A percentile compares a stretch with the other conserved stretches of the same genome.
These are phyloP conservation scores for Ornithoptera priamus DNA, from an alignment of 2,888 invertebrate genomes.

Conservation along the genomic window DNA sequence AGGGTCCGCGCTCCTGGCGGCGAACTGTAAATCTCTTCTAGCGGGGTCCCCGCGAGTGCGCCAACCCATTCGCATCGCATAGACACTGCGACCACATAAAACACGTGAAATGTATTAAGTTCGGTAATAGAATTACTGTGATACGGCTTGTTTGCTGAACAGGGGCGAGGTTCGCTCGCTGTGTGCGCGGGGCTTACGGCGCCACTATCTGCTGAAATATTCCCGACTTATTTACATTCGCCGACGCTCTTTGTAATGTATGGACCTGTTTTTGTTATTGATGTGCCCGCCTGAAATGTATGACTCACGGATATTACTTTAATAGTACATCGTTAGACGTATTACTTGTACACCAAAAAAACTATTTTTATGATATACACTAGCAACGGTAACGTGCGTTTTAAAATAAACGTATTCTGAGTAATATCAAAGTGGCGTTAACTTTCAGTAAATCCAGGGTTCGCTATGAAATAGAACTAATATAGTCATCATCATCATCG, in stretches of 20 bases:
- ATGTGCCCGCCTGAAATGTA: neutral
- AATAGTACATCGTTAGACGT: too few relatives aligned
- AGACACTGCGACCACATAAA: conserved; percentile 21
- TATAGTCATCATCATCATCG: too few relatives aligned
- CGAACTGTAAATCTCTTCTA: conserved; percentile 14
- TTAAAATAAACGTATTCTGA: too few relatives aligned
- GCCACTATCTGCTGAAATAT: conserved; percentile 23
- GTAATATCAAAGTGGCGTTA: too few relatives aligned
- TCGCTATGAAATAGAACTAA: too few relatives aligned
- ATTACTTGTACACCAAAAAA: too few relatives aligned
- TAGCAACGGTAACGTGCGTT: too few relatives aligned
- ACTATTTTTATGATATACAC: too few relatives aligned
- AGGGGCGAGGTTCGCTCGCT: neutral
- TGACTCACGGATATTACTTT: too few relatives aligned
- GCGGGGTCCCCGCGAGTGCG: neutral
- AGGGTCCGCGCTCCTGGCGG: too few relatives aligned
- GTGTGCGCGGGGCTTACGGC: conserved; percentile 6
- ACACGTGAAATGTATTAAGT: conserved; percentile 28
- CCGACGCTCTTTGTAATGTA: conserved; percentile 4
- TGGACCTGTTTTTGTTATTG: conserved; percentile 9
- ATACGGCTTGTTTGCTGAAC: conserved; percentile 23
- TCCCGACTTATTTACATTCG: conserved; percentile 11
- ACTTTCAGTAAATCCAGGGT: too few relatives aligned
- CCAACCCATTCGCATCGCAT: conserved; percentile 6
- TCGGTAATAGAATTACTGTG: conserved; percentile 23